Evolutionary conservation across 2,797 vertebrate species (phyloP).

Genomic region (Sparidentex hasta): DNA sequence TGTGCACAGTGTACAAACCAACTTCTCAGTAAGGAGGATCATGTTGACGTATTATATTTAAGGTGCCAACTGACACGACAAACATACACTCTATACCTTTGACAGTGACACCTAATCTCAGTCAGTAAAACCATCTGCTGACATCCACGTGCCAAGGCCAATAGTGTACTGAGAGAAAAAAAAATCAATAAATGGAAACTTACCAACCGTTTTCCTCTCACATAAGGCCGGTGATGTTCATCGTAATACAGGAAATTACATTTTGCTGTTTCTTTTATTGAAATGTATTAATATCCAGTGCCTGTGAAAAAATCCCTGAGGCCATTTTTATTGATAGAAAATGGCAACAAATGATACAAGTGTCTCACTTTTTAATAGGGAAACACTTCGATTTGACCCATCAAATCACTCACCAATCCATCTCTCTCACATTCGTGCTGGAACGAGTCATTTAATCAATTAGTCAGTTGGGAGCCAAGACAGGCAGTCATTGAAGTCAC

Average conservation of each 20-base stretch:
- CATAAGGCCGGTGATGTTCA: neutral
- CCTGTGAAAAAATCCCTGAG: neutral
- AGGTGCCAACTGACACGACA: constrained; percentile 16
- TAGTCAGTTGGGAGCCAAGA: neutral
- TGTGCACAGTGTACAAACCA: constrained; percentile 5
- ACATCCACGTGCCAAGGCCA: constrained; percentile 28
- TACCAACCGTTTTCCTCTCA: neutral
- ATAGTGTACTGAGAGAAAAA: constrained; percentile 11
- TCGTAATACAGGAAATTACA: neutral
- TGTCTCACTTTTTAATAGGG: neutral
- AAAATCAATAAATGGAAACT: constrained; percentile 31
- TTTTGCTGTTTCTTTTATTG: neutral
- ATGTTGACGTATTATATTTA: neutral
- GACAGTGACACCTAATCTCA: constrained; percentile 36
- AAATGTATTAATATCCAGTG: neutral
- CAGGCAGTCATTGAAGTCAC: neutral
- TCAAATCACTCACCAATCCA: neutral
- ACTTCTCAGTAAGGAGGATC: neutral
- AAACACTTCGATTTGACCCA: neutral
- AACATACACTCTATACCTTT: constrained; percentile 17
- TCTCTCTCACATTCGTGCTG: neutral
- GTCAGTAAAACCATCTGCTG: constrained; percentile 16
- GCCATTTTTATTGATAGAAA: neutral
- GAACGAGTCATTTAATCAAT: constrained; percentile 1
- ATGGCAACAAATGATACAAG: neutral